phyloP scores from a whole-genome alignment of 2,797 vertebrate genomes.

The Otus scops region DNA sequence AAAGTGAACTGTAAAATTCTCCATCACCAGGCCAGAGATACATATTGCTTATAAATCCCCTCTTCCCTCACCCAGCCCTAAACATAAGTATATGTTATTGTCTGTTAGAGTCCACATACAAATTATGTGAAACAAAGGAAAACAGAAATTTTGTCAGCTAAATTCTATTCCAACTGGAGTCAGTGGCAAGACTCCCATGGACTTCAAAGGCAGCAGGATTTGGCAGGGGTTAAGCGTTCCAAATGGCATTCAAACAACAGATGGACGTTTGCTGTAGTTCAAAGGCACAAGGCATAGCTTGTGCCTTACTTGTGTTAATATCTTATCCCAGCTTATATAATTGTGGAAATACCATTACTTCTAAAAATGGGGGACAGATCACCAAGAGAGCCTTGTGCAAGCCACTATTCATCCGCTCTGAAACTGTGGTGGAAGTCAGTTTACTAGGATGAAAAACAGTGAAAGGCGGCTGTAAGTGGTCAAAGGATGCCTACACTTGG shows the following conservation, averaged over 20 bases:
- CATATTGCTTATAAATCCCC: not conserved
- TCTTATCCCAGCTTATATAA: not conserved
- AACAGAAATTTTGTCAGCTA: not conserved
- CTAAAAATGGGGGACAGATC: not conserved
- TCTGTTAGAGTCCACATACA: not conserved
- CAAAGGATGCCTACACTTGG: not conserved
- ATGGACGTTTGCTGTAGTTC: not conserved
- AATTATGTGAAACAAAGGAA: not conserved
- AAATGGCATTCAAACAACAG: constrained; percentile 40
- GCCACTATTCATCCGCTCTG: not conserved
- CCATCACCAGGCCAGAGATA: not conserved
- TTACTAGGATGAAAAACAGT: not conserved
- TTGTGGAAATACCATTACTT: not conserved
- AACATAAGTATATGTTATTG: not conserved
- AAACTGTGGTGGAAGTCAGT: not conserved
- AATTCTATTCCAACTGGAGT: not conserved
- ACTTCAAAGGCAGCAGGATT: constrained; percentile 44
- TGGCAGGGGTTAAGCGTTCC: constrained; percentile 3
- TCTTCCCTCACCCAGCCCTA: not conserved
- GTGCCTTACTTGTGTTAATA: not conserved
- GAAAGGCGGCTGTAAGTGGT: not conserved
- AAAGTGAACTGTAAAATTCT: not conserved
- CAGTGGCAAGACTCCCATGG: not conserved
- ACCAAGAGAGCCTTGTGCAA: not conserved
- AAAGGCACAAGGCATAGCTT: not conserved